Conservation (phyloP, 2,888 invertebrate species). For the Diarsia brunnea region DNA sequence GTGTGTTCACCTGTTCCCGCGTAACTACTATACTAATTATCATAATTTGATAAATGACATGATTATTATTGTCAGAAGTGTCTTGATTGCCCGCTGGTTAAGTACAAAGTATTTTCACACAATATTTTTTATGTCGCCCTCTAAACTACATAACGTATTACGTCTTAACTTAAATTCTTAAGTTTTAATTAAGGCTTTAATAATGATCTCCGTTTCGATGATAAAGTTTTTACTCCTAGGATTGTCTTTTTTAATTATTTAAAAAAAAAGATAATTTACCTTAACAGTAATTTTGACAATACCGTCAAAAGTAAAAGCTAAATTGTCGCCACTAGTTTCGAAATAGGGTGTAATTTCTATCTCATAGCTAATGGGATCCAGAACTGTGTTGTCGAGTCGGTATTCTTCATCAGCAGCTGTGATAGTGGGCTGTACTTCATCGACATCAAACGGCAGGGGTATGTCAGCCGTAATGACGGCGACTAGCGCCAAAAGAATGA, state of each 20-base stretch:
- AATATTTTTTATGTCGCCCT: too few species aligned
- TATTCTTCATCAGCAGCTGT: constrained; percentile 69
- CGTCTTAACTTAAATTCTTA: too few species aligned
- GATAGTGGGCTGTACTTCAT: constrained; percentile 63
- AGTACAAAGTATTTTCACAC: not conserved
- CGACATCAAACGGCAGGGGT: constrained; percentile 74
- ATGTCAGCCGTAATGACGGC: constrained; percentile 75
- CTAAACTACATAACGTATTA: too few species aligned
- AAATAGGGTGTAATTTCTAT: constrained; percentile 90
- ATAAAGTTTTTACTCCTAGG: too few species aligned
- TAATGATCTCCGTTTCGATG: too few species aligned
- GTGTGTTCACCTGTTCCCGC: not conserved
- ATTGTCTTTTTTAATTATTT: too few species aligned
- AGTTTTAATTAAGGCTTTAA: too few species aligned
- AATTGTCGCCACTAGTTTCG: constrained; percentile 74
- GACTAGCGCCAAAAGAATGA: constrained; percentile 75
- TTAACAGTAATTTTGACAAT: constrained; percentile 79
- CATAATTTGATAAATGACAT: not conserved
- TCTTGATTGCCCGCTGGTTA: not conserved
- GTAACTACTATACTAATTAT: not conserved
- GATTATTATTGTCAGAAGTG: not conserved
- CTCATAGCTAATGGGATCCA: constrained; percentile 89
- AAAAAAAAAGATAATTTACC: constrained; percentile 69
- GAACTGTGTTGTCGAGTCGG: constrained; percentile 81
- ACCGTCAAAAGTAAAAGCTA: constrained; percentile 87